Conservation (phyloP, 2,797 vertebrate species). For the Yasuhikotakia modesta region DNA sequence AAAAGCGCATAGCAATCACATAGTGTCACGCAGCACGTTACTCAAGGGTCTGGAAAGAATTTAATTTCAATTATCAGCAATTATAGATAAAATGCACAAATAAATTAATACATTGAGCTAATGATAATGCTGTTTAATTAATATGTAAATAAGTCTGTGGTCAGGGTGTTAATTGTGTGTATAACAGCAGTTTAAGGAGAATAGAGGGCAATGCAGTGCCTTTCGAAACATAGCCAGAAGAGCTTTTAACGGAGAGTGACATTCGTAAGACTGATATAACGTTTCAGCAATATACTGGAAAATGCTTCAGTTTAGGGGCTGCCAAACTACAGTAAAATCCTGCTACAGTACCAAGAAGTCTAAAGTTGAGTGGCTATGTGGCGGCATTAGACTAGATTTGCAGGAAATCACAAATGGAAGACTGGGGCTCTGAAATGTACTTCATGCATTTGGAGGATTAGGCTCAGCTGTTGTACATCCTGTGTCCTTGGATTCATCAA, state of each 20-base stretch:
- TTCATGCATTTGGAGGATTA: conserved; percentile 79
- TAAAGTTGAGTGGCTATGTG: conserved; percentile 60
- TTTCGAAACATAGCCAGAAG: neutral
- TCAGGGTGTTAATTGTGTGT: conserved; percentile 8
- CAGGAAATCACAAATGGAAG: conserved; percentile 71
- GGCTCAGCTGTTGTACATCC: conserved; percentile 3
- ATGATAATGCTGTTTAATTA: conserved; percentile 38
- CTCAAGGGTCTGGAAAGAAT: conserved; percentile 21
- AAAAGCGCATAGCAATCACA: neutral
- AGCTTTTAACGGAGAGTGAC: neutral
- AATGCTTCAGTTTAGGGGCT: neutral
- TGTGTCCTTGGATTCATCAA: neutral
- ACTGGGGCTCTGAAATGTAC: conserved; percentile 67
- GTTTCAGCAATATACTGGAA: conserved; percentile 15
- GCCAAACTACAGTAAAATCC: conserved; percentile 21
- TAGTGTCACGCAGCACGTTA: neutral
- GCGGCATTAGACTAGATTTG: conserved; percentile 70
- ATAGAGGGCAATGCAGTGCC: neutral
- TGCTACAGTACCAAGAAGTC: conserved; percentile 14
- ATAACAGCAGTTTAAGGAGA: neutral
- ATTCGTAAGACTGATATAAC: neutral
- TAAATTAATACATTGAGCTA: conserved; percentile 1
- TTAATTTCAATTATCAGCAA: conserved; percentile 36
- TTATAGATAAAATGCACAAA: conserved; percentile 37
- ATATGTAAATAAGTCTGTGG: conserved; percentile 43